These are phyloP conservation scores for Coregonus sp. DNA, from an alignment of 2,797 vertebrate species.

Conservation along the genomic window DNA sequence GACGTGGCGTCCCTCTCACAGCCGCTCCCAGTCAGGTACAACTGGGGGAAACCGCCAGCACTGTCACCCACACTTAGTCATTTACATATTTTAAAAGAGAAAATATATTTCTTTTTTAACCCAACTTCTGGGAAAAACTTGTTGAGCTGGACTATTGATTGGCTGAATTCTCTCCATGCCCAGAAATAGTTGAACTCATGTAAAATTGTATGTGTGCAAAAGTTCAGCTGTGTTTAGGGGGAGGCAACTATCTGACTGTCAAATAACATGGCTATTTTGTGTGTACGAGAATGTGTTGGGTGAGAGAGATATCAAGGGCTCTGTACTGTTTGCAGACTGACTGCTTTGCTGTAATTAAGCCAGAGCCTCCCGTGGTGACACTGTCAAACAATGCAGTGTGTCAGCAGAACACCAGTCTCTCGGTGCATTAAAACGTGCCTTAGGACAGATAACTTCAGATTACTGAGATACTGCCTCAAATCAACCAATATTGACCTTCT, in stretches of 20 bases:
- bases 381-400: conserved; percentile 28
- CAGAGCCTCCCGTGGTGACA: conserved; percentile 45
- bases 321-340: conserved; percentile 50
- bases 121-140: neutral
- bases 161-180: neutral
- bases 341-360: conserved; percentile 49
- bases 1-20: conserved; percentile 50
- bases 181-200: neutral
- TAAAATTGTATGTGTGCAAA: neutral
- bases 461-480: too few relatives aligned
- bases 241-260: neutral
- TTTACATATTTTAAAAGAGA: conserved; percentile 41
- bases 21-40: conserved; percentile 48
- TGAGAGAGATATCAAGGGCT: conserved; percentile 13
- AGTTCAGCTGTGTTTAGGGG: neutral
- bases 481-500: conserved; percentile 4
- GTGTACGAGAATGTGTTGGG: neutral
- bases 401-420: neutral
- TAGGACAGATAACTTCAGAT: neutral
- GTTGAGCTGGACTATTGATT: neutral
- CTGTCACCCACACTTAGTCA: conserved; percentile 37
- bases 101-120: conserved; percentile 11
- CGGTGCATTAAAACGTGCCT: neutral
- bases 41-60: conserved; percentile 38
- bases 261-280: neutral